Evolutionary conservation across 1,140 invertebrate species (phyloP).

Genomic region (Caenorhabditis latens): DNA sequence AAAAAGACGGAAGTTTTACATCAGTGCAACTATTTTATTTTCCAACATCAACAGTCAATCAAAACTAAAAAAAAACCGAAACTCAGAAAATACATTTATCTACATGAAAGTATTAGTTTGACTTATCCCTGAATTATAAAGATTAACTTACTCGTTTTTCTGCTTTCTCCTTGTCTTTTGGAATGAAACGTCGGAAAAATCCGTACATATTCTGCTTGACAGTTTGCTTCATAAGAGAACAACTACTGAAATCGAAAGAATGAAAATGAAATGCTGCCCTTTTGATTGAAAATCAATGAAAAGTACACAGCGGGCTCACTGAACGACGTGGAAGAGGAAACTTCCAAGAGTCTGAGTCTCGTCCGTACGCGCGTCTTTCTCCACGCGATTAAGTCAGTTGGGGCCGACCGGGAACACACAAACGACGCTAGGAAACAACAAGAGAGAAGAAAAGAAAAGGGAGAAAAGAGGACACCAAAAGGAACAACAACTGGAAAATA

Average conservation of each 20-base stretch:
- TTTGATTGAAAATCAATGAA: not conserved
- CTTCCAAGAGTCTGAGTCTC: not conserved
- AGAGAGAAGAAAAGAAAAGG: conserved; percentile 6
- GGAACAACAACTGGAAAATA: not conserved
- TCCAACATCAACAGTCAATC: too few species aligned
- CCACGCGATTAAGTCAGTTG: conserved; percentile 7
- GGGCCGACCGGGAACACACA: not conserved
- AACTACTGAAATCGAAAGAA: not conserved
- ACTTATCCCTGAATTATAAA: too few species aligned
- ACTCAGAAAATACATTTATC: too few species aligned
- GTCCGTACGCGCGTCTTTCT: not conserved
- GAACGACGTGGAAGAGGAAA: conserved; percentile 29
- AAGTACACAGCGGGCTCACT: not conserved
- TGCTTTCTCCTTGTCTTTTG: conserved; percentile 11
- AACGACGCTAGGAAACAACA: not conserved
- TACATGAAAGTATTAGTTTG: too few species aligned
- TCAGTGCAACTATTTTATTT: too few species aligned
- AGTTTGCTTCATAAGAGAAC: not conserved
- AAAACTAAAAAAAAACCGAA: too few species aligned
- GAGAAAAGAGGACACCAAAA: not conserved
- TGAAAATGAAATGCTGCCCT: not conserved
- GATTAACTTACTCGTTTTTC: conserved; percentile 4
- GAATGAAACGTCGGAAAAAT: conserved; percentile 5
- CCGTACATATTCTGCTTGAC: conserved; percentile 26
- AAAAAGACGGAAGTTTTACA: too few species aligned